Conservation (phyloP, 2,113 vertebrate species). For the Neodontobutis hainanensis region DNA sequence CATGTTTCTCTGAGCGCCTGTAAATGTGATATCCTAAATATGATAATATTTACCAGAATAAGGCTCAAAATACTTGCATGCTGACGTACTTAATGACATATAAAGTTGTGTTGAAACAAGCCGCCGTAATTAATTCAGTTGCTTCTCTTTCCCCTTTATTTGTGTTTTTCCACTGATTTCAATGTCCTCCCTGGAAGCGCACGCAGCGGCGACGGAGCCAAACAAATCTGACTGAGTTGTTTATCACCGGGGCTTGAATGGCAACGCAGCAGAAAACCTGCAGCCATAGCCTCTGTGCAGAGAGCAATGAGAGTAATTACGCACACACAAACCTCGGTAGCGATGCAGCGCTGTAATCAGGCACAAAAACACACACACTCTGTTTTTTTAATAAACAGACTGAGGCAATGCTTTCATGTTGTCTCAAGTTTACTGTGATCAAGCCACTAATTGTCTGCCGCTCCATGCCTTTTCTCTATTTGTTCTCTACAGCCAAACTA, state of each 20-base stretch:
- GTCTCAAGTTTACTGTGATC: constrained; percentile 62
- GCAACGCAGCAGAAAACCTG: constrained; percentile 65
- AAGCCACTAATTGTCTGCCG: constrained; percentile 67
- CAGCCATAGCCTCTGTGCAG: constrained; percentile 63
- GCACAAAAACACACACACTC: constrained; percentile 45
- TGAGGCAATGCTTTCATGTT: constrained; percentile 78
- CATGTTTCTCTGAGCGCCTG: no score
- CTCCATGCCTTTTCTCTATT: constrained; percentile 18
- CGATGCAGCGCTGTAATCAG: constrained; percentile 59
- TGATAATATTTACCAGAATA: no score
- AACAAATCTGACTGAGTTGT: constrained; percentile 64
- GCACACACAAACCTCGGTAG: constrained; percentile 55
- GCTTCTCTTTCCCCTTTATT: background rate
- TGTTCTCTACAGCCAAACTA: constrained; percentile 39
- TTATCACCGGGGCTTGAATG: constrained; percentile 60
- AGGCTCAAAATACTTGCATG: no score
- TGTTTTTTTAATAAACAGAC: constrained; percentile 66
- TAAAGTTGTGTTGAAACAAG: background rate
- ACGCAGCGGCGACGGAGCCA: constrained; percentile 35
- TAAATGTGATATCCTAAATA: no score
- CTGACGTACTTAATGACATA: no score
- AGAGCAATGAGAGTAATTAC: constrained; percentile 67
- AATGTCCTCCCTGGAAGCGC: constrained; percentile 62
- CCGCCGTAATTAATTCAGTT: background rate
- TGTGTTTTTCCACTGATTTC: background rate